Evolutionary conservation across 2,888 invertebrate species (phyloP).

Genomic region (Heterodera filipjevi): DNA sequence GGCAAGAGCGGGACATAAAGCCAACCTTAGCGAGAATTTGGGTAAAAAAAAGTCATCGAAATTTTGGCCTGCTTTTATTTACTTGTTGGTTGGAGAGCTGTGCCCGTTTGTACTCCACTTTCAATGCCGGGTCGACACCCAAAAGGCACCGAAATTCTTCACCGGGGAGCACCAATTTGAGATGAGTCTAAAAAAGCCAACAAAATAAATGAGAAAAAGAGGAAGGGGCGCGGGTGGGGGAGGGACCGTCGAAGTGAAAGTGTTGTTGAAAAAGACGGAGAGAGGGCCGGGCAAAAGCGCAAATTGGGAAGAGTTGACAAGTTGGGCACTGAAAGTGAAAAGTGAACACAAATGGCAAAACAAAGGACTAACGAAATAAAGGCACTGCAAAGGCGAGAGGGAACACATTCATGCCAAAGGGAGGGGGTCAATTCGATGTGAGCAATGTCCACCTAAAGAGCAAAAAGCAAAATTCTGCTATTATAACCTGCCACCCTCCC

Average conservation of each 20-base stretch:
- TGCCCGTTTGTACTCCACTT: conserved; percentile 66
- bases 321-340: conserved; percentile 67
- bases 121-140: conserved; percentile 67
- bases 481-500: no score
- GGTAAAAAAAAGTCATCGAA: not conserved
- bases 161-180: conserved; percentile 65
- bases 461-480: not conserved
- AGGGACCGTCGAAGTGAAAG: conserved; percentile 66
- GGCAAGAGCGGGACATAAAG: conserved; percentile 63
- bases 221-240: no score
- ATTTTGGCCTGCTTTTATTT: not conserved
- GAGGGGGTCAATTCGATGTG: conserved; percentile 66
- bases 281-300: conserved; percentile 67
- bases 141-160: conserved; percentile 68
- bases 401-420: conserved; percentile 66
- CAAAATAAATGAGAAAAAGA: not conserved
- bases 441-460: conserved; percentile 53
- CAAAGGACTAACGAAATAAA: conserved; percentile 45
- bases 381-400: conserved; percentile 65
- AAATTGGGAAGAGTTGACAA: conserved; percentile 58
- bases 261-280: conserved; percentile 68
- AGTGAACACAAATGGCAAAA: conserved; percentile 18
- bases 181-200: conserved; percentile 50
- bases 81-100: conserved; percentile 42
- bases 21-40: conserved; percentile 55